These are phyloP conservation scores for Petrosia ficiformis DNA, from an alignment of 37 sponge, comb jelly and placozoan species.

Conservation along the genomic window DNA sequence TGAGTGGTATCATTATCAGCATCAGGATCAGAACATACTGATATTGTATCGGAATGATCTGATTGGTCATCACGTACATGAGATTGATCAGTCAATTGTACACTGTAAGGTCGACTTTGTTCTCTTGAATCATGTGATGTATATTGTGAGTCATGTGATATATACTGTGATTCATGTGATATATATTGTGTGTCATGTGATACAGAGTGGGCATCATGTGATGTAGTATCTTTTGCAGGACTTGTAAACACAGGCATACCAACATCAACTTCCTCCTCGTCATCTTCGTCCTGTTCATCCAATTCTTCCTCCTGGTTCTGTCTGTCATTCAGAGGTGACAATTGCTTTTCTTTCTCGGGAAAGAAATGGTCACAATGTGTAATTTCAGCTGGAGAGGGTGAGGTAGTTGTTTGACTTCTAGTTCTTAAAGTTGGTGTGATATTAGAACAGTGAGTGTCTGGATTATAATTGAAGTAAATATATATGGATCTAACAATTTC, in stretches of 20 bases:
- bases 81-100: not conserved
- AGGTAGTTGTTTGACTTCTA: too few species aligned
- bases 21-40: not conserved
- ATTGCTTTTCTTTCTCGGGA: not conserved
- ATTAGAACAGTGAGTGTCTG: not conserved
- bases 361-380: too few species aligned
- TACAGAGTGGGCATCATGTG: not conserved
- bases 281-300: not conserved
- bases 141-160: too few species aligned
- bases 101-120: too few species aligned
- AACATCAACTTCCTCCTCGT: conserved; percentile 1
- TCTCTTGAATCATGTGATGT: too few species aligned
- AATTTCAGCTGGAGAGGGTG: too few species aligned
- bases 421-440: too few species aligned
- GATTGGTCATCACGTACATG: not conserved
- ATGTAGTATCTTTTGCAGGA: not conserved
- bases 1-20: not conserved
- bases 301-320: not conserved
- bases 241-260: not conserved
- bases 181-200: not conserved
- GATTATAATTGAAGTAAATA: conserved; percentile 48
- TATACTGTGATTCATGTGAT: too few species aligned
- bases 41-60: not conserved
- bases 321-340: not conserved
- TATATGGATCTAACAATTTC: conserved; percentile 42